Conservation (phyloP, 2,797 vertebrate species). For the Lateolabrax maculatus region DNA sequence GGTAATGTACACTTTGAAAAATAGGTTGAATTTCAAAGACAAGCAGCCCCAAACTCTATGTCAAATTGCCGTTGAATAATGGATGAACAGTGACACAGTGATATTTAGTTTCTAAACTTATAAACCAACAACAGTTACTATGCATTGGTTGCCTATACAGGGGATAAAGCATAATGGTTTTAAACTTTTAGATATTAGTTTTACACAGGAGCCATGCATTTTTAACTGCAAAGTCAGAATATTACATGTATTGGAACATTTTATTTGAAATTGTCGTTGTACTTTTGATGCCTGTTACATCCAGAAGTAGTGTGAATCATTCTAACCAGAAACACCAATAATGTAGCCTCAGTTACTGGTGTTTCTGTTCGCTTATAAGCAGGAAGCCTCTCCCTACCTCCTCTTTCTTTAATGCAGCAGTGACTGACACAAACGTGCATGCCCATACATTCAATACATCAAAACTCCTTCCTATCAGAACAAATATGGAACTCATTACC, state of each 20-base stretch:
- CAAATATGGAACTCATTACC: not conserved
- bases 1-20: constrained; percentile 33
- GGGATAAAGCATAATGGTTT: not conserved
- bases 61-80: constrained; percentile 65
- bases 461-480: constrained; percentile 7
- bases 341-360: too few species aligned
- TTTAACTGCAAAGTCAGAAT: too few species aligned
- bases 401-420: not conserved
- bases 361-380: not conserved
- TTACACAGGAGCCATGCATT: too few species aligned
- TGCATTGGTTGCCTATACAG: not conserved
- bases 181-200: too few species aligned
- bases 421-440: not conserved
- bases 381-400: not conserved
- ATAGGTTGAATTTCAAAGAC: constrained; percentile 49
- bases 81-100: constrained; percentile 41
- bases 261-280: not conserved
- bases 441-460: too few species aligned
- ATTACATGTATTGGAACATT: too few species aligned
- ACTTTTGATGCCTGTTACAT: not conserved
- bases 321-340: not conserved
- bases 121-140: not conserved
- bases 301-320: not conserved
- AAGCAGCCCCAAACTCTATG: constrained; percentile 41
- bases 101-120: constrained; percentile 6